Evolutionary conservation across 35 echinoderm and acorn worm species (phyloP).

Genomic region (Apostichopus parvimensis): DNA sequence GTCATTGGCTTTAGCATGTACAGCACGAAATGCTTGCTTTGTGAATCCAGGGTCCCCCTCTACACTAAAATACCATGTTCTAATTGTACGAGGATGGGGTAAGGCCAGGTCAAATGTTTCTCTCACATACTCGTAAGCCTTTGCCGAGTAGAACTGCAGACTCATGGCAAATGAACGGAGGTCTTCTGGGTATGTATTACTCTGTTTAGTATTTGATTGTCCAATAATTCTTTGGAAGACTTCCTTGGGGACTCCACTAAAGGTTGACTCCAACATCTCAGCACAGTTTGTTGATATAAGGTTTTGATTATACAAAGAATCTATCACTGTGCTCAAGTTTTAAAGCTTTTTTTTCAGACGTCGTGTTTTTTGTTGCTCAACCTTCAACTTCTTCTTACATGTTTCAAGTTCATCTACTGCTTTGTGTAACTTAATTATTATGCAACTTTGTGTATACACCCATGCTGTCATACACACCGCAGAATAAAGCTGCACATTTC

Average conservation of each 20-base stretch:
- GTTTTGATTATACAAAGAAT: not conserved
- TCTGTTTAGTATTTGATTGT: too few relatives aligned
- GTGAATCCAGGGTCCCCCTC: slow-evolving; percentile 67
- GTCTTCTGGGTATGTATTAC: slow-evolving; percentile 27
- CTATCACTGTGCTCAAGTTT: not conserved
- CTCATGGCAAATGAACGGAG: slow-evolving; percentile 61
- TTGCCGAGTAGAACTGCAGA: slow-evolving; percentile 66
- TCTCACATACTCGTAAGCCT: slow-evolving; percentile 64
- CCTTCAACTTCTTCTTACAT: too few relatives aligned
- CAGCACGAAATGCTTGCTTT: slow-evolving; percentile 34
- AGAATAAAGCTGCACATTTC: too few relatives aligned
- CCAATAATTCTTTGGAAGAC: too few relatives aligned
- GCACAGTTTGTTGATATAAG: not conserved
- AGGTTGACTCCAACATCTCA: not conserved
- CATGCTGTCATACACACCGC: too few relatives aligned
- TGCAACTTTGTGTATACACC: too few relatives aligned
- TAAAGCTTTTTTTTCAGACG: not conserved
- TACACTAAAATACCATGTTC: slow-evolving; percentile 57
- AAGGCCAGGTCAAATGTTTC: slow-evolving; percentile 64
- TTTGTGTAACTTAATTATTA: too few relatives aligned
- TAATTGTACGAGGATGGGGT: slow-evolving; percentile 47
- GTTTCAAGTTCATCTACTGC: too few relatives aligned
- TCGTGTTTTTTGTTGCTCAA: not conserved
- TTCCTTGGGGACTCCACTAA: slow-evolving; percentile 7
- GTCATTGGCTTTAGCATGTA: too few relatives aligned